Base-by-base conservation (phyloP, 2,888 invertebrate genomes). In the Mantis religiosa region DNA sequence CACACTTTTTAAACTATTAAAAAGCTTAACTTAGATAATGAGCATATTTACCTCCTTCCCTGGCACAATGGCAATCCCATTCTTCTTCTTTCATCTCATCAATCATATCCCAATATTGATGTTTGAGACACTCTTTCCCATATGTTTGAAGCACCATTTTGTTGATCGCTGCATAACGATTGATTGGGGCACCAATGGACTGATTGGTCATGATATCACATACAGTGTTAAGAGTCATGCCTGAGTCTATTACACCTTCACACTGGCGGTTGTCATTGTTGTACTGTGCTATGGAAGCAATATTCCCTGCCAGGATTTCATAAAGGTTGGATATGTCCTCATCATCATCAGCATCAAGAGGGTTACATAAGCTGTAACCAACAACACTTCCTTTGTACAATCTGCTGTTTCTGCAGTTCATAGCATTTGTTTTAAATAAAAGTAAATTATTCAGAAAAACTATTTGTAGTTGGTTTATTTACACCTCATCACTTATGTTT, bases 251-350 rank as follows among this genome's bases (percentile, higher is more conserved):
- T 14, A 94, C 91, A 92, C 95, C 93, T 91, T 94, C 94, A 92
- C 96, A 94, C 20, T 95, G 95, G 54, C 98, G 95, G 84, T 90
- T 98, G 92, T 98, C 98, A 92, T 97, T 97, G 92, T 99, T 98
- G 93, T 99, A 99, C 92, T 99, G 99, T 0, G 98, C 98, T 83
- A 98, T 95, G 84, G 96, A 98, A 88, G 98, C 98, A 93, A 99
- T 97, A 93, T 97, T 97, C 85, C 96, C 95, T 0, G 98, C 97
- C 83, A 99, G 93, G 25, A 95, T 95, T 92, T 96, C 96, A 92
- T 96, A 98, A 89, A 99, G 95, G 92, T 96, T 98, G 0, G 96
- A 3, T 14, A 89, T 82, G 20, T 90, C 90, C 90, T 95, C 95
- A 0, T 94, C 92, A 25, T 95, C 93, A 0, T 95, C 95, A 12